Conservation (phyloP, 2,797 vertebrate genomes). For the Basileuterus tristriatus region DNA sequence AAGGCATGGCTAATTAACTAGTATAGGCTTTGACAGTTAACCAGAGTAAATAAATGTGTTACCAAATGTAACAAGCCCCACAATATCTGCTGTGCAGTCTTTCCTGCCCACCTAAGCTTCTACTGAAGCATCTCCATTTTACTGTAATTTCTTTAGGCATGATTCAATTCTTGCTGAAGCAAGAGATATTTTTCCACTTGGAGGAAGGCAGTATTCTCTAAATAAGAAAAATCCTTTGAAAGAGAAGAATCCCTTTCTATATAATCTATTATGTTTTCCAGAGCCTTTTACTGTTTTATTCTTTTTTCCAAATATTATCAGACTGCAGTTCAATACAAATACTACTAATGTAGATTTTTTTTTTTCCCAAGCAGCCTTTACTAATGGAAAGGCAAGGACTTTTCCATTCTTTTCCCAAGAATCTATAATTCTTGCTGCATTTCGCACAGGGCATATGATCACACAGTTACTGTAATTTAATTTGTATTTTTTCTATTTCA, state of each 20-base stretch:
- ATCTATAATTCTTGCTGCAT: not conserved
- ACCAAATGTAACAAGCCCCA: not conserved
- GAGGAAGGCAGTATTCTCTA: not conserved
- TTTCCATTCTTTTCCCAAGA: not conserved
- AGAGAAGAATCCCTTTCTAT: not conserved
- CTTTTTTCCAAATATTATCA: not conserved
- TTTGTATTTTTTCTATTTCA: not conserved
- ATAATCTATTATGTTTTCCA: not conserved
- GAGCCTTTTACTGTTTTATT: not conserved
- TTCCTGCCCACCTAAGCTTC: not conserved
- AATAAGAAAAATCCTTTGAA: not conserved
- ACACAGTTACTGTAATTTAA: not conserved
- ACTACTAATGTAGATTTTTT: not conserved
- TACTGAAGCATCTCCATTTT: not conserved
- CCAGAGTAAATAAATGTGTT: not conserved
- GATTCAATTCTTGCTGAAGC: not conserved
- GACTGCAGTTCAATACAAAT: not conserved
- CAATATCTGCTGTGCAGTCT: not conserved
- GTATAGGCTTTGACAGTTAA: not conserved
- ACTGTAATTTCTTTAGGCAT: not conserved
- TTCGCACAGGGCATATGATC: not conserved
- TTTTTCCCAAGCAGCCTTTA: not conserved
- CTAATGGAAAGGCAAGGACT: not conserved
- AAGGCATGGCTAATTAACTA: not conserved
- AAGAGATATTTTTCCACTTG: not conserved